phyloP scores from a whole-genome alignment of 2,797 vertebrate species.

The Alectoris magna region DNA sequence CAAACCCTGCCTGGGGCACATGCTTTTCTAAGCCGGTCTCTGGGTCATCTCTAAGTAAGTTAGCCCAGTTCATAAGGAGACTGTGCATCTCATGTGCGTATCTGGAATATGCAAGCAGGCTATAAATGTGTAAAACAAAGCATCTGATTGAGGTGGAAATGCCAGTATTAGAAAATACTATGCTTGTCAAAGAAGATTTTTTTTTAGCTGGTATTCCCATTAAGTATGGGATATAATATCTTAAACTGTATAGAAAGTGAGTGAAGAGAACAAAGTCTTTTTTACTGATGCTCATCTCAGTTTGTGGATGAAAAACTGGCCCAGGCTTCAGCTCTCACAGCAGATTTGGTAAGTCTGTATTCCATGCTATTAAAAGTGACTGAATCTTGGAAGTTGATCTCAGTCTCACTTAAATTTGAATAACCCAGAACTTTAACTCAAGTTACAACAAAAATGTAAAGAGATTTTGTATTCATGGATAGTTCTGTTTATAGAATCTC shows the following conservation, averaged over 20 bases:
- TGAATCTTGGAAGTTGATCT: constrained; percentile 59
- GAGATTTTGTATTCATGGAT: neutral
- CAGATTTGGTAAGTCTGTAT: constrained; percentile 59
- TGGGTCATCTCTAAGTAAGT: constrained; percentile 15
- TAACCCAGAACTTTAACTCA: constrained; percentile 44
- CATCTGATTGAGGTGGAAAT: neutral
- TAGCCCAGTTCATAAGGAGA: neutral
- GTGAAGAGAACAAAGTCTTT: neutral
- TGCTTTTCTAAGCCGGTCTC: neutral
- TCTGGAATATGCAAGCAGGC: neutral
- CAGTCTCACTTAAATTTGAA: constrained; percentile 55
- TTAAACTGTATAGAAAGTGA: neutral
- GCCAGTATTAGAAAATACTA: neutral
- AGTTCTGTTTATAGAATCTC: constrained; percentile 9
- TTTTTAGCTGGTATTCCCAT: neutral
- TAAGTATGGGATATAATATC: neutral
- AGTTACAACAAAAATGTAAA: constrained; percentile 10
- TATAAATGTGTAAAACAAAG: neutral
- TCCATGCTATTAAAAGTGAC: constrained; percentile 62
- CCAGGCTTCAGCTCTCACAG: constrained; percentile 47
- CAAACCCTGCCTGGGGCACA: neutral
- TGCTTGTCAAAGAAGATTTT: neutral
- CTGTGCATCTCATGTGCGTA: neutral
- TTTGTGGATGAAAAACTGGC: constrained; percentile 36
- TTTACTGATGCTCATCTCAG: neutral